Evolutionary conservation across 2,888 invertebrate genomes (phyloP), one percentile per base, ranked within the genome.

Genomic region (Nephrocerus scutellatus): DNA sequence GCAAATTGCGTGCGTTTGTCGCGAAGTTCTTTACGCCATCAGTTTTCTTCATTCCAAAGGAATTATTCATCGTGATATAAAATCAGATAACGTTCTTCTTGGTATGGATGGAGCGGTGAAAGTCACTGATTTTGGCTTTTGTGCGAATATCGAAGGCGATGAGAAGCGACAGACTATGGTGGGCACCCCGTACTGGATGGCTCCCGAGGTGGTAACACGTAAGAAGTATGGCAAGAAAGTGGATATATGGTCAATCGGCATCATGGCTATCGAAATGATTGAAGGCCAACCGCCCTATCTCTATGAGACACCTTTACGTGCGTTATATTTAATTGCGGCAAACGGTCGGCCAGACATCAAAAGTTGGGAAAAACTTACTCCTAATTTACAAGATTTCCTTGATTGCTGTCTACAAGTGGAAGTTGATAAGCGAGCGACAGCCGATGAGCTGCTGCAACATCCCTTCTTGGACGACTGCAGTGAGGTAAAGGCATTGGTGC

Each of bases 151-250:
- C 37, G 81, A 85, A 26, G 90, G 88, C 0, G 93, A 92, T 53
- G 88, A 92, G 57, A 95, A 96, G 63, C 72, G 92, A n/a, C 88
- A 89, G 61, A 95, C 95, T 0, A 90, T 95, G 89, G 93, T 93
- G 1, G 93, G 95, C n/a, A 95, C 95, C 0, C 93, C 93, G 0
- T 95, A 92, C 59, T 93, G 93, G 96, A 96, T 96, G 95, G 92
- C 95, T 0, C 95, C 95, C 0, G 92, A 92, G 67, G 88, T 91
- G 1, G 89, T 90, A 0, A 89, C 88, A 1, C 74, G 92, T 46
- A 91, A 93, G 59, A 86, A 90, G 54, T 95, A 95, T 54, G 93
- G 92, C 8, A 90, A 89, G 59, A 90, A 90, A 56, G 84, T 92
- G 1, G 92, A 92, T 60, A 86, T 91, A 24, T 91, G 92, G 92